These are phyloP conservation scores for Eupithecia subfuscata DNA, from an alignment of 2,888 invertebrate genomes.

Conservation along the genomic window DNA sequence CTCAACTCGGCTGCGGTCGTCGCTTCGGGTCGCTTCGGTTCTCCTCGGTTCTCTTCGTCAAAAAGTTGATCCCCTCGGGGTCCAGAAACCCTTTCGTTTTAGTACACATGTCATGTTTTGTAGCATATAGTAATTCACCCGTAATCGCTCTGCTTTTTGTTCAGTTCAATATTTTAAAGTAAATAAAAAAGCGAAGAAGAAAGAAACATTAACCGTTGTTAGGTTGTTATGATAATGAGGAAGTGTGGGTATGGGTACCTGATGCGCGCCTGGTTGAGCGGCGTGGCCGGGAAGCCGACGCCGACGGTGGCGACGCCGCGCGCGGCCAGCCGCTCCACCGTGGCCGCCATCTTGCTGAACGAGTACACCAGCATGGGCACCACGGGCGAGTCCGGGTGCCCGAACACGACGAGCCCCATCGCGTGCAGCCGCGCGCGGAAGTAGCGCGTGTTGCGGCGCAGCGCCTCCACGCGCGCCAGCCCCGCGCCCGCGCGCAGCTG, in stretches of 20 bases:
- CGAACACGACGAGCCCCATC: slow-evolving; percentile 96
- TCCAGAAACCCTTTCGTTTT: too few species aligned
- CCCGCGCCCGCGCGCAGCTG: slow-evolving; percentile 87
- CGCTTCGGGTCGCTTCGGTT: too few species aligned
- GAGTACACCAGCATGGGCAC: slow-evolving; percentile 97
- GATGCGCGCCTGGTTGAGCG: slow-evolving; percentile 95
- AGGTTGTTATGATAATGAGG: too few species aligned
- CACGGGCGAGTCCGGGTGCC: slow-evolving; percentile 97
- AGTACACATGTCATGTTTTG: too few species aligned
- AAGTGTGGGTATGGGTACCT: slow-evolving; percentile 65
- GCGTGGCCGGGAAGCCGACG: slow-evolving; percentile 99
- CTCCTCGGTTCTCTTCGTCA: too few species aligned
- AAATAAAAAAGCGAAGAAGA: too few species aligned
- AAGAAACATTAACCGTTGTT: too few species aligned
- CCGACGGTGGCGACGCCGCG: slow-evolving; percentile 96
- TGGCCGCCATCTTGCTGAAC: slow-evolving; percentile 97
- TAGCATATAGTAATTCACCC: too few species aligned
- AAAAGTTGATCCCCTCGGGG: too few species aligned
- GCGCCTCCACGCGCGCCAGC: slow-evolving; percentile 87
- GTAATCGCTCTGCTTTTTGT: too few species aligned
- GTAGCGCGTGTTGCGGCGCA: slow-evolving; percentile 59
- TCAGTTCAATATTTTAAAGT: too few species aligned
- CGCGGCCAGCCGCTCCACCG: slow-evolving; percentile 92
- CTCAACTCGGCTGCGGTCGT: too few species aligned
- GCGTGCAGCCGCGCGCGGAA: slow-evolving; percentile 64